Evolutionary conservation across 2,113 vertebrate genomes (phyloP).

Genomic region (Pseudolaguvia tuberculata): DNA sequence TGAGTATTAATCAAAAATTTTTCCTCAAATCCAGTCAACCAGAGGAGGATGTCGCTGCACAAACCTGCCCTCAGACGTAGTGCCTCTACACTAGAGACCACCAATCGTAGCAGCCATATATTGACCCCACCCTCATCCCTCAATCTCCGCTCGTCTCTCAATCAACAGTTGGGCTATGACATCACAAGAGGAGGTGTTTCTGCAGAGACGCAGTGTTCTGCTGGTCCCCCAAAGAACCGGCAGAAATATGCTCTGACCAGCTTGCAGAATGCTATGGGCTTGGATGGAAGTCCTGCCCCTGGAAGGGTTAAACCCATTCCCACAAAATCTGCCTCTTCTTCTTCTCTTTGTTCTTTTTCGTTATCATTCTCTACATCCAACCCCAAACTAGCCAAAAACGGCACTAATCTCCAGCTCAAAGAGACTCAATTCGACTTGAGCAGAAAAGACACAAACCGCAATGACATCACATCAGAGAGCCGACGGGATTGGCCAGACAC

Average conservation of each 20-base stretch:
- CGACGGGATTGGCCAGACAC: conserved; percentile 81
- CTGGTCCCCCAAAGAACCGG: conserved; percentile 84
- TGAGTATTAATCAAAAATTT: conserved; percentile 18
- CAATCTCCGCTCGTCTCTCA: conserved; percentile 89
- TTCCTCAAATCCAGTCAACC: conserved; percentile 47
- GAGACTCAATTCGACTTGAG: conserved; percentile 89
- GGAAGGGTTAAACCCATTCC: conserved; percentile 66
- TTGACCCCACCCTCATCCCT: conserved; percentile 84
- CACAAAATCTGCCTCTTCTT: conserved; percentile 71
- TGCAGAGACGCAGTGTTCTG: conserved; percentile 75
- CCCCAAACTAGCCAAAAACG: conserved; percentile 93
- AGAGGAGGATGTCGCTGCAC: conserved; percentile 80
- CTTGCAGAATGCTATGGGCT: conserved; percentile 85
- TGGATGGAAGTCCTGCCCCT: conserved; percentile 74
- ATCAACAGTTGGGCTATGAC: conserved; percentile 86
- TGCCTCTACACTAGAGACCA: conserved; percentile 70
- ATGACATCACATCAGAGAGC: conserved; percentile 56
- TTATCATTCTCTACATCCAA: conserved; percentile 73
- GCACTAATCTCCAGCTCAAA: conserved; percentile 92
- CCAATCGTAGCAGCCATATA: conserved; percentile 70
- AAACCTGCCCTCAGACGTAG: conserved; percentile 78
- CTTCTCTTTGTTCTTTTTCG: conserved; percentile 62
- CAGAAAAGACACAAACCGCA: conserved; percentile 70
- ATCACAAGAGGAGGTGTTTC: conserved; percentile 74
- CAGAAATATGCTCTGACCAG: conserved; percentile 87